Evolutionary conservation across 1,140 invertebrate species (phyloP), one percentile per base, ranked within the genome.

Genomic region (Tetramorium simillimum): DNA sequence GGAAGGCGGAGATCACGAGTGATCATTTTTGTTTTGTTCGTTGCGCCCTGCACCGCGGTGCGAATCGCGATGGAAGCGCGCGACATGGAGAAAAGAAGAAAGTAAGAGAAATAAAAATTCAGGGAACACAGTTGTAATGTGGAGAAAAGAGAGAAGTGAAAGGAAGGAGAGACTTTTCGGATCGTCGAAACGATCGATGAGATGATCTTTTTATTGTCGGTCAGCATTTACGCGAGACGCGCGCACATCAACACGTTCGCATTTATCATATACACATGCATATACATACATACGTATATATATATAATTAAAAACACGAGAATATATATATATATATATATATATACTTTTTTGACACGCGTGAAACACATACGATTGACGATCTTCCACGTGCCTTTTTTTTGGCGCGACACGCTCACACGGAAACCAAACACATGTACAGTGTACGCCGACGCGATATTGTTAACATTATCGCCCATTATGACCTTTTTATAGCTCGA

Each of bases 401-500:
- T 86, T 88, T 88, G 75, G 85, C 76, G 51, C 89, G 88, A 70
- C 84, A 86, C 86, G 86, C 46, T 67, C 56, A 88, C 62, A 70
- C 60, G n/a, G n/a, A 21, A 87, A 80, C 21, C 28, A 67, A 60
- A 84, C 63, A 84, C 33, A 89, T 67, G 28, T 63, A 85, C 51
- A 77, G 58, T 56, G n/a, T 86, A 77, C 12, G 49, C 63, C n/a
- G 65, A 85, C 69, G 73, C 69, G 80, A 76, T 82, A 88, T 69
- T 51, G n/a, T 88, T 86, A 88, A 90, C 81, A 87, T 76, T 88
- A 80, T 73, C 69, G 80, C 70, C 69, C 53, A 84, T n/a, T n/a
- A n/a, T 60, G 78, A 91, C 75, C 69, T 87, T 91, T 91, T 91
- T 91, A 91, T 89, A 90, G 77, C 70, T 90, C 88, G 82, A 89